Evolutionary conservation across 1,140 invertebrate species (phyloP), one percentile per base, ranked within the genome.

Genomic region (Diorhabda carinulata): DNA sequence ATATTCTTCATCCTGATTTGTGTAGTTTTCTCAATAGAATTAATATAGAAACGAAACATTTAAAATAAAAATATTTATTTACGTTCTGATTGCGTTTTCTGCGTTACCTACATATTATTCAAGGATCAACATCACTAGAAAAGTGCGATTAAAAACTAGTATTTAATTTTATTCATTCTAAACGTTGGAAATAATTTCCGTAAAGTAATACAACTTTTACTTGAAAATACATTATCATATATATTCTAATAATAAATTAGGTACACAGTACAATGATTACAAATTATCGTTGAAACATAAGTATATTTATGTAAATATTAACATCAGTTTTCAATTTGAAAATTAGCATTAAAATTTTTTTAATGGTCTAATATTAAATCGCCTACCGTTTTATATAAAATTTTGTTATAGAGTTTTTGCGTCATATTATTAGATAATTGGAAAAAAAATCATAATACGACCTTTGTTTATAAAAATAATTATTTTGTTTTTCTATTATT

Each of bases 291-390:
- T 25, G 25, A 62, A 43, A 62, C 61, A 47, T 62, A 62, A 62
- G 41, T 43, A 62, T 62, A 62, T 62, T 62, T 62, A 62, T 62
- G 61, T 62, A 43, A 62, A 62, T 62, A 62, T 62, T 8, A 62
- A 62, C 61, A 62, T 62, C 61, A 62, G 9, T 62, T 43, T 62
- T 62, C 61, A 62, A 62, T 62, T 62, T 62, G 61, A 62, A 43
- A 25, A 62, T 62, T 43, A 10, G 9, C 61, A 62, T 62, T 62
- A 43, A 62, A 62, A 60, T 25, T 62, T 43, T 62, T 62, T n/a
- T 43, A 62, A 47, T 62, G 43, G 61, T 62, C 42, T 43, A 10
- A 41, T 61, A 61, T 5, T 7, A 10, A 42, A 43, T 43, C 9
- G 4, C 5, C 10, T 44, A 62, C 10, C 44, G 41, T 43, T 43